Base-by-base conservation (phyloP, 1,140 invertebrate species). In the Pissodes strobi region DNA sequence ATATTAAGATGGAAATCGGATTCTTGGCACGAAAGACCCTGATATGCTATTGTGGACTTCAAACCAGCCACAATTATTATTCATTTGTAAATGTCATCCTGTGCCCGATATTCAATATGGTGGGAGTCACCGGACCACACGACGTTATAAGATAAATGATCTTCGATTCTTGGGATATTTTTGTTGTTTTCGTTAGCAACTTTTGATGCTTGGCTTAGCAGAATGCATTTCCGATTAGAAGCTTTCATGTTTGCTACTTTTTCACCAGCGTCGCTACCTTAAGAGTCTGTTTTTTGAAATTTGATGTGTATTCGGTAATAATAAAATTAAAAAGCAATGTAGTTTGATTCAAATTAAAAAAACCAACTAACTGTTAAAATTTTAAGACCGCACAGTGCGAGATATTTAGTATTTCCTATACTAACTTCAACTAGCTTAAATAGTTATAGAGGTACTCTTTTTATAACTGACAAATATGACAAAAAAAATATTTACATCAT, bases 61-160 rank as follows among this genome's bases (percentile, higher is more conserved):
- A 74, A 68, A 74, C 73, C 70, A 71, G 72, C 51, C 72, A 74
- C 69, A 71, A 74, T 74, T 74, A 74, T 74, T 74, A 74, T 74
- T 74, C 72, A 74, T 74, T 74, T 74, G 72, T 74, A 74, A 72
- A 73, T 73, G 72, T 74, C 72, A 74, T 64, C 60, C 63, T 52
- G 67, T 73, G 72, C 66, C 71, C 72, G 69, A 74, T 74, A 74
- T 74, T 74, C 71, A 74, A 74, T 74, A 74, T 73, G 72, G 71
- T 74, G 69, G 72, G 72, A 72, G 71, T 72, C 66, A 63, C 60
- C 71, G 71, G 69, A 71, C 69, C 72, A 72, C 69, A 74, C 71
- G 69, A 72, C 66, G 67, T 65, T 66, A 9, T 57, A 68, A 73
- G 71, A 74, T 74, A 74, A 74, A 74, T 74, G 72, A 74, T 74